Evolutionary conservation across 2,797 vertebrate species (phyloP).

Genomic region (Pelochelys cantorii): DNA sequence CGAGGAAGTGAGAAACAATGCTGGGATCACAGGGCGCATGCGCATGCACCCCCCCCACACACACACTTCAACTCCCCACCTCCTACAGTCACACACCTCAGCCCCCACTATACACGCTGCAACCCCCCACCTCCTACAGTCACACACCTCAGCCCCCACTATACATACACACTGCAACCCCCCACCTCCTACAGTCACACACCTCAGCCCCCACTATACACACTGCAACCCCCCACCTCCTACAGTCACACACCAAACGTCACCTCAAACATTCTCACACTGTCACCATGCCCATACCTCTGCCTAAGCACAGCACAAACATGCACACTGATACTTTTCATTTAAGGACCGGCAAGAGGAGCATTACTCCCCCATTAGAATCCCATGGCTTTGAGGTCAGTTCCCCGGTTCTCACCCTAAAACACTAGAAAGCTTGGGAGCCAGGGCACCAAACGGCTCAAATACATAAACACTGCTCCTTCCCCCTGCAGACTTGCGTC

Average conservation of each 20-base stretch:
- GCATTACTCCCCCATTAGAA: too few relatives aligned
- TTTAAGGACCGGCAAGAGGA: too few relatives aligned
- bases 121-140: background rate
- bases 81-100: background rate
- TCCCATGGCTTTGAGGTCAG: too few relatives aligned
- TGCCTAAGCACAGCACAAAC: too few relatives aligned
- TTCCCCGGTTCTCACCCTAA: too few relatives aligned
- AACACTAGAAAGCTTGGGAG: too few relatives aligned
- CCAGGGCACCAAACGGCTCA: too few relatives aligned
- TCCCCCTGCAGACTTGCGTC: too few relatives aligned
- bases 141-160: background rate
- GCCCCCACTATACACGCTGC: background rate
- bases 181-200: background rate
- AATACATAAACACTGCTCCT: too few relatives aligned
- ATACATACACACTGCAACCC: background rate
- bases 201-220: background rate
- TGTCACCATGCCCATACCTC: too few relatives aligned
- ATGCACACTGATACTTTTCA: too few relatives aligned
- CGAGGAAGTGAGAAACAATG: rapidly evolving
- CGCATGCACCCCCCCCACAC: background rate
- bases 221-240: background rate
- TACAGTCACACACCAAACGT: background rate
- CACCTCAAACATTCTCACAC: too few relatives aligned
- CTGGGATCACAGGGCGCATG: background rate
- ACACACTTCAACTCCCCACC: rapidly evolving